These are phyloP conservation scores for Morus bassanus DNA, from an alignment of 2,797 vertebrate genomes.

Conservation along the genomic window DNA sequence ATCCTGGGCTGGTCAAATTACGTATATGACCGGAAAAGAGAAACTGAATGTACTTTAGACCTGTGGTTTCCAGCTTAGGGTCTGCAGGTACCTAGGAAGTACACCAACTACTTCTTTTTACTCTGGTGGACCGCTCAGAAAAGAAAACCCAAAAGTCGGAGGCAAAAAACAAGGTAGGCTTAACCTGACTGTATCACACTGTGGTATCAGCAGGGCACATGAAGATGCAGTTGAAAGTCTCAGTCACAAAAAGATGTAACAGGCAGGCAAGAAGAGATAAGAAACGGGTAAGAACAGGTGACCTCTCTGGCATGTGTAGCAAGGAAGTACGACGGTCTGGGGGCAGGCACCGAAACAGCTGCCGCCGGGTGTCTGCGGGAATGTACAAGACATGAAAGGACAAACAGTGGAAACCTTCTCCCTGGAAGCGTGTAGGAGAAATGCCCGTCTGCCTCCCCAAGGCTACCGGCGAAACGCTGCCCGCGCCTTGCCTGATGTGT, in stretches of 20 bases:
- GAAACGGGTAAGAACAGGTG: background rate
- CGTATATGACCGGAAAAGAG: background rate
- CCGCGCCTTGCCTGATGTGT: rapidly evolving
- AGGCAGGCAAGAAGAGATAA: background rate
- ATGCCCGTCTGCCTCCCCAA: background rate
- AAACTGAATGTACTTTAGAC: background rate
- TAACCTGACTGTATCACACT: background rate
- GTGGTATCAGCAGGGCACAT: background rate
- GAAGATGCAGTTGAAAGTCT: background rate
- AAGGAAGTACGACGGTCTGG: background rate
- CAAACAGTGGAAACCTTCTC: background rate
- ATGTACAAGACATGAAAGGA: background rate
- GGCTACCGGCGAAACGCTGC: background rate
- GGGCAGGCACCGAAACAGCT: background rate
- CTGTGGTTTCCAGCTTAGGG: background rate
- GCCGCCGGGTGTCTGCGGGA: background rate
- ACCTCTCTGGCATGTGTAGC: background rate
- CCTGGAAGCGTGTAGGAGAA: background rate
- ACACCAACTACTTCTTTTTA: background rate
- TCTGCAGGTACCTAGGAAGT: background rate
- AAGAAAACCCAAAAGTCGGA: background rate
- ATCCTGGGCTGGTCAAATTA: background rate
- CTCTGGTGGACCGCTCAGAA: background rate
- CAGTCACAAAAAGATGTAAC: background rate
- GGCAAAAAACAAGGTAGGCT: background rate